These are phyloP conservation scores for Syritta pipiens DNA, from an alignment of 2,888 invertebrate genomes.

Conservation along the genomic window DNA sequence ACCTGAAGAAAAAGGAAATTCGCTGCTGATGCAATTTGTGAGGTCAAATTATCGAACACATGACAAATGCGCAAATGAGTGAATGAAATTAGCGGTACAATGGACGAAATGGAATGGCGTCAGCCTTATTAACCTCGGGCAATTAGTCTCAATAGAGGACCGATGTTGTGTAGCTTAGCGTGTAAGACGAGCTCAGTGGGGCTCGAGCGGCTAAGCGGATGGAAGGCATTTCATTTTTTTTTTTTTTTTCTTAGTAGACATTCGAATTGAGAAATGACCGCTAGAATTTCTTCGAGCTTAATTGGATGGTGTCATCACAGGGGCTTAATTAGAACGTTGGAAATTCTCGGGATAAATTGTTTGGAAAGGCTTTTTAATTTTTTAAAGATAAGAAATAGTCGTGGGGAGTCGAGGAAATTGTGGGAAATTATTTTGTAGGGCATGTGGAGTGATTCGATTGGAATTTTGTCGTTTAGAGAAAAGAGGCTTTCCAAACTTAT, in stretches of 20 bases:
- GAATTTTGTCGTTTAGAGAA: too few relatives aligned
- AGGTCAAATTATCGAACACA: slow-evolving; percentile 41
- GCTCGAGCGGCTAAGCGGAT: slow-evolving; percentile 8
- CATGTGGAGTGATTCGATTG: too few relatives aligned
- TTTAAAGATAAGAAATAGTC: too few relatives aligned
- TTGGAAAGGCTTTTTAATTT: slow-evolving; percentile 2
- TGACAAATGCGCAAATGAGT: slow-evolving; percentile 32
- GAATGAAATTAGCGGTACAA: slow-evolving; percentile 25
- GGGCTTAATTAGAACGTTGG: slow-evolving; percentile 6
- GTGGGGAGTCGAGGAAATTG: too few relatives aligned
- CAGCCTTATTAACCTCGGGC: slow-evolving; percentile 51
- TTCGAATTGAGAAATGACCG: slow-evolving; percentile 5
- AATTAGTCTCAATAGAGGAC: slow-evolving; percentile 52
- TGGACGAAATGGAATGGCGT: slow-evolving; percentile 41
- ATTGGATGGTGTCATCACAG: slow-evolving; percentile 50
- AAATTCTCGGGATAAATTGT: slow-evolving; percentile 2
- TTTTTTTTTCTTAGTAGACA: not conserved
- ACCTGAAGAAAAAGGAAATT: slow-evolving; percentile 1
- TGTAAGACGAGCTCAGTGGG: not conserved
- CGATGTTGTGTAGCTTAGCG: not conserved
- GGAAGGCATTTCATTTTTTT: not conserved
- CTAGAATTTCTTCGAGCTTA: slow-evolving; percentile 22
- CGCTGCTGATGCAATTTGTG: slow-evolving; percentile 27
- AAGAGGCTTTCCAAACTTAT: too few relatives aligned
- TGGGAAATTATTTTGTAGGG: too few relatives aligned